Base-by-base conservation (phyloP, 2,888 invertebrate species). In the Papilio protenor region DNA sequence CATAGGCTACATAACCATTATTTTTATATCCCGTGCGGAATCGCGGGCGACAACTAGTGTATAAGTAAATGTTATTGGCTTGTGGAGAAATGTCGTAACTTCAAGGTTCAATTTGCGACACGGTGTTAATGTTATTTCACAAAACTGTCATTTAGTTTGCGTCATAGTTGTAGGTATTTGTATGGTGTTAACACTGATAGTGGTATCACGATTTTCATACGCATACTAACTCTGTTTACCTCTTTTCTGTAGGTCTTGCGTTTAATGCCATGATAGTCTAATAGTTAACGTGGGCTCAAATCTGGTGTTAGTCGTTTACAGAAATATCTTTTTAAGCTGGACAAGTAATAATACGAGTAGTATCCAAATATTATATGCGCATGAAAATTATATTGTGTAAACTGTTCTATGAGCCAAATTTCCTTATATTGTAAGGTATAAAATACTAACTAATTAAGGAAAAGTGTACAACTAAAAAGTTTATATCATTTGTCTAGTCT, bases 71-170 rank as follows among this genome's bases (percentile, higher is more conserved):
- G 52, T 71, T 77, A 66, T 79, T 72, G 79, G 82, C 82, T 81
- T 81, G 74, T 77, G 84, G 83, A 82, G 81, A 83, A 83, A 83
- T 83, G 82, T 82, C 77, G 73, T 83, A 70, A 84, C 45, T 80
- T 84, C 87, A 88, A 87, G 88, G 87, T 83, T 81, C 77, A 47
- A 83, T 86, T 85, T 79, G 80, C 86, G 83, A 85, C 84, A 82
- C 80, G 76, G 79, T 79, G 83, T 79, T 81, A 79, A 81, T 81
- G 81, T 79, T 77, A 82, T 87, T 86, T 87, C 85, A 85, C 83
- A 85, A 85, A 86, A 73, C 57, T 79, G 57, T 80, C 66, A 81
- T 81, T 84, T 83, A 84, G 72, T 45, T 57, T 85, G 84, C 85
- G 81, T 82, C 82, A 84, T 76, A 70, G 33, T 69, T 69, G 66